These are phyloP conservation scores for Tachina fera DNA, from an alignment of 2,888 invertebrate species.

Conservation along the genomic window DNA sequence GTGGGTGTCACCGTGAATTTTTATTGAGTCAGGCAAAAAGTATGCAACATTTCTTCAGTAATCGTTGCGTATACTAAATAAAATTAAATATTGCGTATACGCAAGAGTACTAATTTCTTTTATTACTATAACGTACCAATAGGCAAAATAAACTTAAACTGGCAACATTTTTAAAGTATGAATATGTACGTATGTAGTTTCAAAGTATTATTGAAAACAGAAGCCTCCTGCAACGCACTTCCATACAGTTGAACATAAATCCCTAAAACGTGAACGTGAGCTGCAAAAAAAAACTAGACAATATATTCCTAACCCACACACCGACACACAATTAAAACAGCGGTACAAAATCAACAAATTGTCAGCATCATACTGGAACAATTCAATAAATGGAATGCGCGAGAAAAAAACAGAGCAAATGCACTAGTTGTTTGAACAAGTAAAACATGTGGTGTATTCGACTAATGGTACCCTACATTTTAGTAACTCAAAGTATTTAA, in stretches of 20 bases:
- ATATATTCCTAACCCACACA: slow-evolving; percentile 24
- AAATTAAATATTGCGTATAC: too few relatives aligned
- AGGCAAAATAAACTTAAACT: neutral
- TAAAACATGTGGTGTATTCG: neutral
- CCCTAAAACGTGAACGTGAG: slow-evolving; percentile 35
- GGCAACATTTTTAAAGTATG: slow-evolving; percentile 26
- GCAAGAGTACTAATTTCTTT: neutral
- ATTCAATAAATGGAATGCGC: slow-evolving; percentile 63
- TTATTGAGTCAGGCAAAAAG: too few relatives aligned
- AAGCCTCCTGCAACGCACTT: slow-evolving; percentile 22
- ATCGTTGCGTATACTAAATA: too few relatives aligned
- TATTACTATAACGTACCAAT: neutral
- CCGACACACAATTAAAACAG: slow-evolving; percentile 10
- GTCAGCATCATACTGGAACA: slow-evolving; percentile 58
- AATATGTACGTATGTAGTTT: neutral
- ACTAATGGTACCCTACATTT: neutral
- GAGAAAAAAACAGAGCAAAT: slow-evolving; percentile 38
- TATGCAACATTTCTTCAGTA: too few relatives aligned
- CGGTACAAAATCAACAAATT: slow-evolving; percentile 37
- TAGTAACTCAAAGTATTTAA: too few relatives aligned
- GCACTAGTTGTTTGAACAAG: neutral
- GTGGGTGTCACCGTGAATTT: too few relatives aligned
- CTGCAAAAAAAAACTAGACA: slow-evolving; percentile 23
- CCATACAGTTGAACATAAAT: slow-evolving; percentile 24
- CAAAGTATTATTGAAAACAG: neutral